A percentile compares a stretch with the other conserved stretches of the same genome.
Conservation (phyloP, 1,140 invertebrate species). For the Penaeus japonicus region DNA sequence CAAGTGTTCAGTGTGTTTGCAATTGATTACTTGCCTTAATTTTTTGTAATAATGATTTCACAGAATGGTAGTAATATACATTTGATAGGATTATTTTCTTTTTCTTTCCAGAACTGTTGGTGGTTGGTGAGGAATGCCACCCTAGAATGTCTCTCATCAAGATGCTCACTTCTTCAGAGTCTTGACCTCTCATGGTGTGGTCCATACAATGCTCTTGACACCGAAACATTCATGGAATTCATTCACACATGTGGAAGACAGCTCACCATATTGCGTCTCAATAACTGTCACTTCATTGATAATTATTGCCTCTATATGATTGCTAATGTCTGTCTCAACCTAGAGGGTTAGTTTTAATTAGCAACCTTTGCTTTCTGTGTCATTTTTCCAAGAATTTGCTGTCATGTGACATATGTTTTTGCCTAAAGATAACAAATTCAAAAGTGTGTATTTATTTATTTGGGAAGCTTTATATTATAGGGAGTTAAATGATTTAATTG, state of each 20-base stretch:
- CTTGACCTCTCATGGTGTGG: conserved; percentile 59
- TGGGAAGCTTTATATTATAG: too few species aligned
- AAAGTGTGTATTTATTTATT: too few species aligned
- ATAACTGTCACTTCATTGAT: conserved; percentile 58
- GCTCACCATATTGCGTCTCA: conserved; percentile 40
- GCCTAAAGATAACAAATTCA: too few species aligned
- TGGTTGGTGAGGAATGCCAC: conserved; percentile 47
- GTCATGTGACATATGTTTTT: neutral
- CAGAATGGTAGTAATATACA: neutral
- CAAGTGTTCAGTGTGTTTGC: neutral
- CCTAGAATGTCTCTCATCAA: conserved; percentile 25
- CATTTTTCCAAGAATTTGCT: neutral
- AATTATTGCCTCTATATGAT: conserved; percentile 59
- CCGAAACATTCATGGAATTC: conserved; percentile 58
- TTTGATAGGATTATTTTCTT: neutral
- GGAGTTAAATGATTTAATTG: too few species aligned
- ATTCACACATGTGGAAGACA: conserved; percentile 55
- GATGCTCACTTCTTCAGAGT: conserved; percentile 32
- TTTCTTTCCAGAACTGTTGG: conserved; percentile 51
- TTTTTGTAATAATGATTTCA: neutral
- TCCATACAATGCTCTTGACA: conserved; percentile 50
- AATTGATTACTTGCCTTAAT: neutral
- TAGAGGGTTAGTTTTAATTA: conserved; percentile 34
- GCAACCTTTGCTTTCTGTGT: neutral
- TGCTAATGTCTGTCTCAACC: conserved; percentile 50